These are phyloP conservation scores for Aphelenchoides avenae DNA, from an alignment of 1,140 invertebrate species.

Conservation along the genomic window DNA sequence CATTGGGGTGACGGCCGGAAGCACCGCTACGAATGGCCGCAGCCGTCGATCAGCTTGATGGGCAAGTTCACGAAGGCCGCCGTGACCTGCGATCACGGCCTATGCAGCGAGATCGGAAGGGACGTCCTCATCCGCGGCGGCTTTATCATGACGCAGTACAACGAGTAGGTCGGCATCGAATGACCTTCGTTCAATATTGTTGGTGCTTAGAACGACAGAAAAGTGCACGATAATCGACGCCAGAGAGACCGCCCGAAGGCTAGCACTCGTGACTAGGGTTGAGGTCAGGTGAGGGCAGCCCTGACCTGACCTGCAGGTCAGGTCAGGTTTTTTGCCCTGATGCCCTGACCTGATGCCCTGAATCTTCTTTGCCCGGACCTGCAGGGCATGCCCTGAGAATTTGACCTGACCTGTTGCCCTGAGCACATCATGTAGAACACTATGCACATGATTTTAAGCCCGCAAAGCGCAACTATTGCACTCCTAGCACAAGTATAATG, in stretches of 20 bases:
- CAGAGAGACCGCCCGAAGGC: conserved; percentile 73
- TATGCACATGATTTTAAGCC: too few relatives aligned
- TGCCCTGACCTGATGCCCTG: too few relatives aligned
- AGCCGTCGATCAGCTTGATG: conserved; percentile 37
- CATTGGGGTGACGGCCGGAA: too few relatives aligned
- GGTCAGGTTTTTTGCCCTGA: too few relatives aligned
- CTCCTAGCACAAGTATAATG: too few relatives aligned
- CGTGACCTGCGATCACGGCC: conserved; percentile 51
- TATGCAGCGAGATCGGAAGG: conserved; percentile 50
- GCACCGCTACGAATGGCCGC: conserved; percentile 41
- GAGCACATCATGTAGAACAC: too few relatives aligned
- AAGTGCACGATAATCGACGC: conserved; percentile 67
- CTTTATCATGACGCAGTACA: conserved; percentile 76
- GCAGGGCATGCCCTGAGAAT: too few relatives aligned
- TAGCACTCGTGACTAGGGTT: conserved; percentile 66
- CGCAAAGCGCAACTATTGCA: too few relatives aligned
- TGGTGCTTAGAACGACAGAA: conserved; percentile 37
- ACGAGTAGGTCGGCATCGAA: conserved; percentile 54
- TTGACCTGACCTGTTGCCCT: too few relatives aligned
- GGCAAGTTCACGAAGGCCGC: conserved; percentile 48
- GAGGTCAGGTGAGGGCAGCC: too few relatives aligned
- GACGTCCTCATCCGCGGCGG: conserved; percentile 66
- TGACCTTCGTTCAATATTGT: conserved; percentile 11
- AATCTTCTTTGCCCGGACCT: too few relatives aligned
- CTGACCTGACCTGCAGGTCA: too few relatives aligned